A percentile compares a stretch with the other conserved stretches of the same genome.
Conservation (phyloP, 2,113 vertebrate genomes). For the Illadopsis cleaveri region DNA sequence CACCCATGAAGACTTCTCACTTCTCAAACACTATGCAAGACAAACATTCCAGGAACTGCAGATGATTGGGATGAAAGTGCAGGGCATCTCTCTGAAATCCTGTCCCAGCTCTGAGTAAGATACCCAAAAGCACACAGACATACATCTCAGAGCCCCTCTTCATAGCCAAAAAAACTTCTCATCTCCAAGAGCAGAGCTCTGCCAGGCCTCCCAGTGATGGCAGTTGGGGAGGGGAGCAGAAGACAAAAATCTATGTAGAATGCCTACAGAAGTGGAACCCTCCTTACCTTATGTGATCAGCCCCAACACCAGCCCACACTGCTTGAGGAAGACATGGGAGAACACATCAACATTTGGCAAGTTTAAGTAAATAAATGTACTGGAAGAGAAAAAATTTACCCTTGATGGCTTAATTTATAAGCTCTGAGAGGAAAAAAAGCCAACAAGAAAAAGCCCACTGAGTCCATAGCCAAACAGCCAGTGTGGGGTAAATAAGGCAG, state of each 20-base stretch:
- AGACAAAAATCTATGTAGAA: not conserved
- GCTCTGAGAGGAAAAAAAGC: not conserved
- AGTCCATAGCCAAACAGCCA: not conserved
- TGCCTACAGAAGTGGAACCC: not conserved
- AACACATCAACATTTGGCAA: not conserved
- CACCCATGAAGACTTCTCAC: not conserved
- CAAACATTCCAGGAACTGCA: not conserved
- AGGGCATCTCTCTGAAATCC: not conserved
- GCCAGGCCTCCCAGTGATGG: not conserved
- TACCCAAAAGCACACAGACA: not conserved
- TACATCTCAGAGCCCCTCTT: not conserved
- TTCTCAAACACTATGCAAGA: not conserved
- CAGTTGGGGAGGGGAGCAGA: not conserved
- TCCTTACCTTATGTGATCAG: fast-evolving
- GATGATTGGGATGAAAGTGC: fast-evolving
- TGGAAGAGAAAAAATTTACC: not conserved
- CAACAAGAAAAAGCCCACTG: not conserved
- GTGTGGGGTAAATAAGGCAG: not conserved
- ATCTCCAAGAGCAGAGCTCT: not conserved
- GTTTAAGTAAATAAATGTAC: not conserved
- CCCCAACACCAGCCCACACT: not conserved
- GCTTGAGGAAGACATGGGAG: no score
- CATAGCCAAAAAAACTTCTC: not conserved
- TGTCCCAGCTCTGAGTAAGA: not conserved
- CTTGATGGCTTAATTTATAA: not conserved